phyloP scores from a whole-genome alignment of 2,113 vertebrate genomes.

The Barnardius zonarius region DNA sequence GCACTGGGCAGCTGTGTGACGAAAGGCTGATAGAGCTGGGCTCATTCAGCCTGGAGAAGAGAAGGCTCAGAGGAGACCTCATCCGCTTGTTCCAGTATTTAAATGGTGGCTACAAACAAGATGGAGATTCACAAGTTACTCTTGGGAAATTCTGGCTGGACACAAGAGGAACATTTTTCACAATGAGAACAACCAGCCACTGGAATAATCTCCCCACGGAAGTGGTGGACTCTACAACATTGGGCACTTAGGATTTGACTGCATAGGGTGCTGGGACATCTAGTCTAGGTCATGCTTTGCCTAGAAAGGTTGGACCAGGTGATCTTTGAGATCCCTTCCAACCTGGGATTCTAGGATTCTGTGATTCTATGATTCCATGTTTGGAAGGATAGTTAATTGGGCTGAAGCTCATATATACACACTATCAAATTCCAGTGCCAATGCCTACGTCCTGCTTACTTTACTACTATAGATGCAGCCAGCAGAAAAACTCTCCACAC shows the following conservation, averaged over 20 bases:
- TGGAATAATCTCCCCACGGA: background rate
- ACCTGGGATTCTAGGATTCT: background rate
- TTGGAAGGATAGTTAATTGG: background rate
- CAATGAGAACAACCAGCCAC: background rate
- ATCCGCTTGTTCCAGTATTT: background rate
- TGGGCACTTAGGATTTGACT: background rate
- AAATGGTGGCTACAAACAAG: background rate
- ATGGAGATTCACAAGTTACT: background rate
- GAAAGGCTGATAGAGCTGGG: background rate
- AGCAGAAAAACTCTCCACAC: background rate
- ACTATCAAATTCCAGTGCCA: background rate
- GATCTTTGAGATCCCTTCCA: background rate
- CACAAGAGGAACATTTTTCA: background rate
- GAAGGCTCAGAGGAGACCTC: background rate
- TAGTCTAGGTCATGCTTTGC: background rate
- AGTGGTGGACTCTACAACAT: background rate
- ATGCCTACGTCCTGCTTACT: background rate
- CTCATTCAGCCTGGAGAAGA: background rate
- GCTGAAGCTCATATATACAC: background rate
- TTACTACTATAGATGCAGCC: background rate
- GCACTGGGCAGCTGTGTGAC: background rate
- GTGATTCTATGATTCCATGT: background rate
- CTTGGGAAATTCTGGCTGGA: background rate
- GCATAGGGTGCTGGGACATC: background rate
- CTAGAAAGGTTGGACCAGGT: background rate